Percentiles rank a stretch among this genome's conserved stretches.
Conservation (phyloP, 1,140 invertebrate species). For the Popillia japonica region DNA sequence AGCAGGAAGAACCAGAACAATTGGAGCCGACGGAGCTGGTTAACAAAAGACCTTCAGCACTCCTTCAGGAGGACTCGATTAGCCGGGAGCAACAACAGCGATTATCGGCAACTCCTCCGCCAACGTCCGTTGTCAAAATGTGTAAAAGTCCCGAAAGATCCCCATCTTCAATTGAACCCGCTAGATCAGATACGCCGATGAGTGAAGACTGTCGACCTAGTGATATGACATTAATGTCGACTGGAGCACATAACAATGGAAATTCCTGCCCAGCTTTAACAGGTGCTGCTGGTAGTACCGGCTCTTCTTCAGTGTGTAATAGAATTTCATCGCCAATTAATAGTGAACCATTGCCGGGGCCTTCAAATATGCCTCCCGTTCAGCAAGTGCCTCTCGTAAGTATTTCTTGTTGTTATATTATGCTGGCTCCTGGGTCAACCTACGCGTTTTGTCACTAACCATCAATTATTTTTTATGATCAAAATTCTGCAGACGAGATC, state of each 20-base stretch:
- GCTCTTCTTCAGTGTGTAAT: constrained; percentile 51
- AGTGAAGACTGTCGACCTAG: constrained; percentile 60
- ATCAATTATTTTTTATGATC: no score
- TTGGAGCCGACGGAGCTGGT: constrained; percentile 58
- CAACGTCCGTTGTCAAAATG: constrained; percentile 46
- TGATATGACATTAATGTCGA: constrained; percentile 66
- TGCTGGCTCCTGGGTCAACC: no score
- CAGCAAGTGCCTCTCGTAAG: constrained; percentile 87
- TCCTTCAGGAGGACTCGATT: not conserved
- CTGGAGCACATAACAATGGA: constrained; percentile 28
- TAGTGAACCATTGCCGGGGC: constrained; percentile 75
- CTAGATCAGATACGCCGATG: constrained; percentile 59
- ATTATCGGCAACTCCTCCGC: constrained; percentile 41
- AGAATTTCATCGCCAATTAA: constrained; percentile 71
- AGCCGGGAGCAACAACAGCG: constrained; percentile 39
- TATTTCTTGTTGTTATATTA: not conserved
- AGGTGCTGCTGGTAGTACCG: not conserved
- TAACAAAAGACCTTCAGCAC: constrained; percentile 46
- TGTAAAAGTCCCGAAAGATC: constrained; percentile 46
- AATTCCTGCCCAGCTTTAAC: constrained; percentile 41
- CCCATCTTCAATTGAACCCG: constrained; percentile 46
- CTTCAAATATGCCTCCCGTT: constrained; percentile 80
- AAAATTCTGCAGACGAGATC: no score
- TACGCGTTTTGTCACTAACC: no score
- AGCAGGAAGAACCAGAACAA: constrained; percentile 56